Base-by-base conservation (phyloP, 2,113 vertebrate species). In the Oncorhynchus clarkii region DNA sequence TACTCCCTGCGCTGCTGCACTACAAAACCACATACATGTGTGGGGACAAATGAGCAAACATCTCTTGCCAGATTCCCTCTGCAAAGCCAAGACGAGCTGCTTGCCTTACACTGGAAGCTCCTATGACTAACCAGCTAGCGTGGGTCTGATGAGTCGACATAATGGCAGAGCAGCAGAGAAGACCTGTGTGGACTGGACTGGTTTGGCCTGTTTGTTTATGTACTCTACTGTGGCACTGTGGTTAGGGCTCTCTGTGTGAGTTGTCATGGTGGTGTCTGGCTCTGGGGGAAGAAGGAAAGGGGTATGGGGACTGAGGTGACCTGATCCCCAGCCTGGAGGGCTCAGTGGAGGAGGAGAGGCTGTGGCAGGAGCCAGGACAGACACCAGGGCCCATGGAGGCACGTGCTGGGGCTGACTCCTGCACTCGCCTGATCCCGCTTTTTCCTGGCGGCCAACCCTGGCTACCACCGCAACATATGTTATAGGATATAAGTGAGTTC, bases 401-500 rank as follows among this genome's bases (percentile, higher is more conserved):
- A 88, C 84, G 88, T 87, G 86, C 86, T 81, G 84, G 16, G 76
- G 70, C 82, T 78, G 76, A 85, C 85, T 89, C 85, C 87, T 87
- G 82, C 85, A 70, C 86, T 86, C 80, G 84, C 82, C 85, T 87
- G 78, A 86, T 85, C 88, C 82, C 72, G 79, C 81, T 92, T 92
- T 93, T 93, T 93, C 91, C 92, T 93, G 91, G 91, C 93, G 72
- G 74, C 79, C 76, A 75, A 77, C 80, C 69, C 83, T 67, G 34
- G 64, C 75, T 84, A 84, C 78, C 75, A 93, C 92, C 91, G 79
- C 92, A 92, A 92, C 92, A 93, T 89, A 93, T 93, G 92, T 92
- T 92, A 91, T 86, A 92, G 91, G 89, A 92, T 89, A 91, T 88
- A 93, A 93, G 90, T 86, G 84, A 91, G 90, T 91, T 91, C 88